Conservation (phyloP, 2,113 vertebrate species). For the Columba janthina region DNA sequence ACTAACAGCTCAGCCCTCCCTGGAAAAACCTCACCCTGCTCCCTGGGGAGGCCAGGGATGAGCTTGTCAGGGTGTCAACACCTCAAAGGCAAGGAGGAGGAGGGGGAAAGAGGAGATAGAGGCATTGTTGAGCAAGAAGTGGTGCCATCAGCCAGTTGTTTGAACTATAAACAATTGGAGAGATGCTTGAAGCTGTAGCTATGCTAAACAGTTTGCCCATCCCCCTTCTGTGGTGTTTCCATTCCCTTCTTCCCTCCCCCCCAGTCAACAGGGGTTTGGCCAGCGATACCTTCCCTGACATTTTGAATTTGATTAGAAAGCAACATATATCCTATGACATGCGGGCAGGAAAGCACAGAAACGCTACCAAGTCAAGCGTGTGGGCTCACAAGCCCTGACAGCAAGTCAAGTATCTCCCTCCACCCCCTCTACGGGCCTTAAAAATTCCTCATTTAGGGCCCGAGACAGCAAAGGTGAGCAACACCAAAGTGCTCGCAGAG, state of each 20-base stretch:
- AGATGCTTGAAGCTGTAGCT: conserved; percentile 23
- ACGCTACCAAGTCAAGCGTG: not conserved
- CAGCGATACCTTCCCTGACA: not conserved
- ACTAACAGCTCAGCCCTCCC: not conserved
- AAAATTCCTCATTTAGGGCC: not conserved
- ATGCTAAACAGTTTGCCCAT: conserved; percentile 20
- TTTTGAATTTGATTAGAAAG: conserved; percentile 22
- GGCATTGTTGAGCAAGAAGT: conserved; percentile 41
- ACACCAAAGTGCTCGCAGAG: rapidly evolving
- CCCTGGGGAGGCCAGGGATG: not conserved
- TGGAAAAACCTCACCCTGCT: not conserved
- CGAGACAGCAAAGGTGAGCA: not conserved
- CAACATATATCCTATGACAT: not conserved
- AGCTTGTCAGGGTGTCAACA: conserved; percentile 9
- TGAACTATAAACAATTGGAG: conserved; percentile 44
- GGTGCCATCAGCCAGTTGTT: conserved; percentile 31
- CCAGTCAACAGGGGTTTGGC: not conserved
- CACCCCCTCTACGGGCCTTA: rapidly evolving
- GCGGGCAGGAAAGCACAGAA: not conserved
- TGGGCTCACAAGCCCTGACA: not conserved
- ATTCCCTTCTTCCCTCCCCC: not conserved
- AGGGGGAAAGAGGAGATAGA: not conserved
- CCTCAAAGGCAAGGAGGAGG: conserved; percentile 35
- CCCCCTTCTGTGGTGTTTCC: not conserved
- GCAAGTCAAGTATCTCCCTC: not conserved